Conservation (phyloP, 2,797 vertebrate genomes). For the Phylloscopus collybita region DNA sequence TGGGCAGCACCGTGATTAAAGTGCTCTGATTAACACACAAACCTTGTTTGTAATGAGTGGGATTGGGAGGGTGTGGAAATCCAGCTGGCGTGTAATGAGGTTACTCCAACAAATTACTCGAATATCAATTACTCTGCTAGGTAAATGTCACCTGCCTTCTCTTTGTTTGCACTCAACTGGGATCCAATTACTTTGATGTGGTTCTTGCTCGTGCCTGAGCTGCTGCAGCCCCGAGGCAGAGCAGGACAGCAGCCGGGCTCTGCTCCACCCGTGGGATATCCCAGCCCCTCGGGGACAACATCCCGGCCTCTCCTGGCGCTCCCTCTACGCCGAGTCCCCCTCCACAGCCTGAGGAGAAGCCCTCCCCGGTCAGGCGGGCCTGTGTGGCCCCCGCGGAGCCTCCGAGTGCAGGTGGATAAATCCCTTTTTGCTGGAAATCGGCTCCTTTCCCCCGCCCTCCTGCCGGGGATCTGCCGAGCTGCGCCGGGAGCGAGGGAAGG, state of each 20-base stretch:
- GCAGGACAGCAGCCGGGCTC: not conserved
- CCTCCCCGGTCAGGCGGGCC: rapidly evolving
- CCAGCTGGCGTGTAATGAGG: conserved; percentile 66
- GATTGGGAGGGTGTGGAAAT: conserved; percentile 62
- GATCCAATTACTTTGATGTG: conserved; percentile 12
- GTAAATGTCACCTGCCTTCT: conserved; percentile 69
- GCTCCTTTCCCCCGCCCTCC: not conserved
- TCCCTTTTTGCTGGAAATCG: not conserved
- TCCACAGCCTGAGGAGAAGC: rapidly evolving
- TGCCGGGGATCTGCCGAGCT: not conserved
- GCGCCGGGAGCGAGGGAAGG: not conserved
- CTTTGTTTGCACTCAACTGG: conserved; percentile 28
- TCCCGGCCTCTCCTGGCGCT: not conserved
- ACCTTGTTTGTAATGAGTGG: conserved; percentile 65
- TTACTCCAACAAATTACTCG: conserved; percentile 69
- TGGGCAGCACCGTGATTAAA: conserved; percentile 34
- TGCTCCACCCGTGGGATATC: rapidly evolving
- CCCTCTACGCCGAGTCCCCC: rapidly evolving
- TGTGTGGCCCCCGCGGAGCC: not conserved
- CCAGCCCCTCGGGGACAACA: not conserved
- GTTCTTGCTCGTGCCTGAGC: not conserved
- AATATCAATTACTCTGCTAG: conserved; percentile 71
- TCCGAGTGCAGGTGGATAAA: rapidly evolving
- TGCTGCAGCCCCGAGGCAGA: not conserved
- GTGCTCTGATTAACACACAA: conserved; percentile 63